These are phyloP conservation scores for Pardosa pseudoannulata DNA, from an alignment of 2,888 invertebrate genomes.

Conservation along the genomic window DNA sequence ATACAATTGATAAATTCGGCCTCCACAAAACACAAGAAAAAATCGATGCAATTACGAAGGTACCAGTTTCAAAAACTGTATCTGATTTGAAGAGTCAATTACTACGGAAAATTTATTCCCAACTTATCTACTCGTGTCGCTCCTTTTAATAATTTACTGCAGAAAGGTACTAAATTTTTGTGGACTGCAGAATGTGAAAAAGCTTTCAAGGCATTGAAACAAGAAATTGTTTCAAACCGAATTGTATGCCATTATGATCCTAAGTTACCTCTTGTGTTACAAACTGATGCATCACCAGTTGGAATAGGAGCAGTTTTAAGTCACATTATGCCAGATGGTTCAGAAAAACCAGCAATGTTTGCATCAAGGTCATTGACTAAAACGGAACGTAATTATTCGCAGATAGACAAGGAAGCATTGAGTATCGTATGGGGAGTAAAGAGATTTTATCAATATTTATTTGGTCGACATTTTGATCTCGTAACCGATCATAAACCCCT, in stretches of 20 bases:
- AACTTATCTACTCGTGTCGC: conserved; percentile 39
- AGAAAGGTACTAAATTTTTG: conserved; percentile 27
- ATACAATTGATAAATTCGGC: conserved; percentile 39
- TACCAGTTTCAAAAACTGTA: conserved; percentile 29
- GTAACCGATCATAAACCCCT: conserved; percentile 77
- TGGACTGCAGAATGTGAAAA: conserved; percentile 35
- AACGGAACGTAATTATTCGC: conserved; percentile 76
- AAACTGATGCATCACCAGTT: conserved; percentile 76
- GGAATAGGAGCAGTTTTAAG: conserved; percentile 77
- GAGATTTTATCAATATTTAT: conserved; percentile 75
- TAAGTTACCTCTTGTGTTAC: too few species aligned
- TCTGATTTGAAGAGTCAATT: conserved; percentile 41
- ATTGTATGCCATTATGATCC: conserved; percentile 72
- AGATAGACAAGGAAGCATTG: conserved; percentile 77
- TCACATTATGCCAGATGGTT: conserved; percentile 76
- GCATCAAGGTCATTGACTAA: conserved; percentile 76
- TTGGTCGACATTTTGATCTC: conserved; percentile 75
- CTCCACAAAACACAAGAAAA: conserved; percentile 40
- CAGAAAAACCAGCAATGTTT: conserved; percentile 77
- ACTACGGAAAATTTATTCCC: conserved; percentile 45
- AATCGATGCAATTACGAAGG: conserved; percentile 37
- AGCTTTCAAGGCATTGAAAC: conserved; percentile 42
- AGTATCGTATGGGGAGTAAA: conserved; percentile 76
- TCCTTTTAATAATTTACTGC: conserved; percentile 29
- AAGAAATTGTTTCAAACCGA: conserved; percentile 36